Evolutionary conservation across 2,888 invertebrate genomes (phyloP).

Genomic region (Dermolepida albohirtum): DNA sequence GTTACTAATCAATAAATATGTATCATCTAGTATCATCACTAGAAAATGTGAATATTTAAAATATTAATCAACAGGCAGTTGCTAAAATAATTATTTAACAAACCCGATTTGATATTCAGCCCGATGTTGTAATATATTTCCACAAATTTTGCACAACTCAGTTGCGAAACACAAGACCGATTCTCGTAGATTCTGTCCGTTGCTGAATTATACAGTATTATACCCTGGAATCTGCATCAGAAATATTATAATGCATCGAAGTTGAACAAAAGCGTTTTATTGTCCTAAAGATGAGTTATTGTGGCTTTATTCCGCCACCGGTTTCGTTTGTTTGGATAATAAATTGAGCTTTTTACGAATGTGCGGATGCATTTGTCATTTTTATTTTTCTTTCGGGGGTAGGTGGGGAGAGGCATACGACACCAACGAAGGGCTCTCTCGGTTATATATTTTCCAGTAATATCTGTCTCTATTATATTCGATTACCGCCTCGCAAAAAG

Average conservation of each 20-base stretch:
- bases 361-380: constrained; percentile 59
- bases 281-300: constrained; percentile 55
- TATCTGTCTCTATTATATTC: constrained; percentile 41
- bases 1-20: no score
- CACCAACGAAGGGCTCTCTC: constrained; percentile 2
- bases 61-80: no score
- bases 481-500: constrained; percentile 25
- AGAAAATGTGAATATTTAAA: no score
- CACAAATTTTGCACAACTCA: no score
- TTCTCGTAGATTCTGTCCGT: no score
- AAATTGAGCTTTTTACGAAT: constrained; percentile 59
- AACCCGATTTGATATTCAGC: no score
- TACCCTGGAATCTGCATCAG: constrained; percentile 40
- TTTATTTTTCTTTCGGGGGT: constrained; percentile 53
- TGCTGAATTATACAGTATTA: no score
- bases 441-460: constrained; percentile 24
- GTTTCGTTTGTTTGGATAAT: constrained; percentile 56
- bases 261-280: constrained; percentile 52
- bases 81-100: no score
- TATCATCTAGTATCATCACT: no score
- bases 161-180: no score
- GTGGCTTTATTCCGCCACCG: constrained; percentile 49
- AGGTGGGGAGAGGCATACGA: constrained; percentile 7
- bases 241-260: constrained; percentile 44
- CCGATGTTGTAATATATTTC: no score